Evolutionary conservation across 2,888 invertebrate species (phyloP), one percentile per base, ranked within the genome.

Genomic region (Tachina grossa): DNA sequence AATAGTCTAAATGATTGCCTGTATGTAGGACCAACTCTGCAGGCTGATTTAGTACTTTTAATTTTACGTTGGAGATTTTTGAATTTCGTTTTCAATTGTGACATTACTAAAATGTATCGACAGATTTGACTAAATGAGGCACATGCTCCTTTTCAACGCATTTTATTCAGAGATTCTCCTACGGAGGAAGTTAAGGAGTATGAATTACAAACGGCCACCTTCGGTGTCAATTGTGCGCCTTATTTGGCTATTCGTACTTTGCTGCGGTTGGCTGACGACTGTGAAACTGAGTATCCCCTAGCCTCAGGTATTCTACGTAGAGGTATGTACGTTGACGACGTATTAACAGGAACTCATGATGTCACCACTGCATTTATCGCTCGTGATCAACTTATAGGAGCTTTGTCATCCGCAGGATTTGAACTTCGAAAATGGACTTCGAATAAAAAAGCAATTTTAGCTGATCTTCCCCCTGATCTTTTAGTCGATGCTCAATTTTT

Each of bases 131-230:
- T 10, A 8, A 22, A 55, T 55, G 19, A 19, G 11, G 11, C 19
- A 3, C 55, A 55, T 19, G 13, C 55, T 19, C 55, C 55, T 10
- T 55, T 55, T 19, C 55, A 22, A 19, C 22, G 22, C 1, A 55
- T 55, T 11, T 19, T 55, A 9, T 55, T 22, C 8, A 6, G 22
- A 19, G 49, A 49, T 19, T 74, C 83, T 9, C 78, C 71, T 19
- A n/a, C 22, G 6, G 68, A 68, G 51, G 51, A 68, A 0, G 3
- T 68, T 9, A 68, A 22, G 39, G 84, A 85, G 16, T 87, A 59
- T 55, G 77, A 83, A 59, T 65, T 87, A 10, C 66, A 79, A 19
- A 84, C 85, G 6, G 80, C 87, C 1, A 87, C 86, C 9, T 87
- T 84, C 65, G 87, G 87, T 16, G 72, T 41, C 16, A 31, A 31